Percentiles rank a stretch among this genome's conserved stretches.
phyloP scores from a whole-genome alignment of 2,888 invertebrate species.

The Nineta flava region DNA sequence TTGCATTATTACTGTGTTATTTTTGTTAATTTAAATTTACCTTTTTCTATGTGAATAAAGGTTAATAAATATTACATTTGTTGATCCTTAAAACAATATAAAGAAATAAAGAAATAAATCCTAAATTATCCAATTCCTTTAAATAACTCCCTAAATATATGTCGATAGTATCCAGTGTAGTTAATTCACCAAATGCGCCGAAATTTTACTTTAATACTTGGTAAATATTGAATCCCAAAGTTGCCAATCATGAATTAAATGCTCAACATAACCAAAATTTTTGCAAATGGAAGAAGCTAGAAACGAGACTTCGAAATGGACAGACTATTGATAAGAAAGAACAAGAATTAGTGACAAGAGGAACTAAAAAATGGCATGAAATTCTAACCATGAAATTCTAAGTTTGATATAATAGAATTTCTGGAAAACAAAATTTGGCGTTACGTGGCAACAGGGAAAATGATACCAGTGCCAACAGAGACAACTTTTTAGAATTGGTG shows the following conservation, averaged over 20 bases:
- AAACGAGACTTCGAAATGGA: conserved; percentile 8
- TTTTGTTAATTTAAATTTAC: too few relatives aligned
- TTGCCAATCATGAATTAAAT: conserved; percentile 10
- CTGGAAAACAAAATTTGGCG: conserved; percentile 12
- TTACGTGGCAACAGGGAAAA: conserved; percentile 10
- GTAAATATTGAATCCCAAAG: conserved; percentile 3
- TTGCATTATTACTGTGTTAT: too few relatives aligned
- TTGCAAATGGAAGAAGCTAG: conserved; percentile 13
- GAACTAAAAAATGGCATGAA: conserved; percentile 10
- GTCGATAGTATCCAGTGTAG: too few relatives aligned
- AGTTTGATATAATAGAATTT: too few relatives aligned
- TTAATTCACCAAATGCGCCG: not conserved
- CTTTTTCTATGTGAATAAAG: too few relatives aligned
- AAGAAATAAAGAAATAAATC: too few relatives aligned
- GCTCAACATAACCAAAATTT: conserved; percentile 8
- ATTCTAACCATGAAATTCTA: conserved; percentile 9
- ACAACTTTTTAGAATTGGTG: conserved; percentile 11
- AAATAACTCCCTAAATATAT: too few relatives aligned
- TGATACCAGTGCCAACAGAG: conserved; percentile 9
- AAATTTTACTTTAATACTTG: not conserved
- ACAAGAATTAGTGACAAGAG: conserved; percentile 10
- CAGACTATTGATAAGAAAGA: conserved; percentile 11
- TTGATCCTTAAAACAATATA: too few relatives aligned
- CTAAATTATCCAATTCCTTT: too few relatives aligned
- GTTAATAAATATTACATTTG: too few relatives aligned